phyloP scores from a whole-genome alignment of 2,113 vertebrate species.

The Etia nguti region DNA sequence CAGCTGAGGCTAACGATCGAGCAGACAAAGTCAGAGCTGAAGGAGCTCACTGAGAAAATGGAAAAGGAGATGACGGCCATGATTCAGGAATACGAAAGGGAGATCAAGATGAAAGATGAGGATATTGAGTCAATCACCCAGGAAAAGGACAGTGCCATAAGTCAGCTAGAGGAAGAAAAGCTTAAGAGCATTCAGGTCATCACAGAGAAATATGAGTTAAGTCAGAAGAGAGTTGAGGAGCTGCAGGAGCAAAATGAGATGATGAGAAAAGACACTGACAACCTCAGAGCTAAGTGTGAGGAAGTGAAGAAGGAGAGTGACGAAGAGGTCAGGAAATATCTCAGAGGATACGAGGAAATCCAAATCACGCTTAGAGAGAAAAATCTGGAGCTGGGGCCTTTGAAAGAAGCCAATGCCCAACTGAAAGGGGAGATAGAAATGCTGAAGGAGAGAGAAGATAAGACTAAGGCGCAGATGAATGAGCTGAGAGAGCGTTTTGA shows the following conservation, averaged over 20 bases:
- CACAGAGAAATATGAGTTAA: not conserved
- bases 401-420: conserved; percentile 8
- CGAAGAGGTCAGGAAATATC: not conserved
- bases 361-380: conserved; percentile 5
- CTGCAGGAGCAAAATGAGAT: conserved; percentile 36
- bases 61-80: conserved; percentile 56
- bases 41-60: conserved; percentile 41
- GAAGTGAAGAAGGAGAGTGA: conserved; percentile 20
- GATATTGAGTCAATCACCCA: not conserved
- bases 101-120: conserved; percentile 11
- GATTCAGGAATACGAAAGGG: conserved; percentile 50
- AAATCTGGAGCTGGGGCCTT: not conserved
- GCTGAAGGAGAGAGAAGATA: not conserved
- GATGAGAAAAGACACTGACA: conserved; percentile 25
- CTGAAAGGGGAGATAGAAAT: conserved; percentile 22
- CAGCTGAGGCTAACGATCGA: conserved; percentile 43
- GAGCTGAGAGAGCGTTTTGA: conserved; percentile 15
- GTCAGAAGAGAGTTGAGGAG: not conserved
- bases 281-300: conserved; percentile 22
- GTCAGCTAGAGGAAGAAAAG: conserved; percentile 1
- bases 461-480: not conserved
- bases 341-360: conserved; percentile 3
- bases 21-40: conserved; percentile 51
- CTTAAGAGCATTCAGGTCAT: not conserved
- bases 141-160: not conserved